phyloP scores from a whole-genome alignment of 2,797 vertebrate species.

The Rhinoraja longicauda region DNA sequence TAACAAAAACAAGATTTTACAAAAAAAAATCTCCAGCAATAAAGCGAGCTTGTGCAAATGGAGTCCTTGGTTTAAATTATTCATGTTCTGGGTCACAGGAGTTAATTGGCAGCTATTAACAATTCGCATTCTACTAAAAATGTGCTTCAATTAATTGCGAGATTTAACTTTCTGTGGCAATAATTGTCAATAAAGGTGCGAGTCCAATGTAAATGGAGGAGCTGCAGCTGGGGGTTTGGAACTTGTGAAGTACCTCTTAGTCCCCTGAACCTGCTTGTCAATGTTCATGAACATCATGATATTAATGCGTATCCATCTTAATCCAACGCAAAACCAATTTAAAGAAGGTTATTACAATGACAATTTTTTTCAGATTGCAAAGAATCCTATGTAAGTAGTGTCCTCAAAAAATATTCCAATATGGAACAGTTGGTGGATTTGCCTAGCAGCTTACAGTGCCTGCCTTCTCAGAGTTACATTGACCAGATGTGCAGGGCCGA shows the following conservation, averaged over 20 bases:
- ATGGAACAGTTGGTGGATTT: too few relatives aligned
- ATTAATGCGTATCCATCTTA: too few relatives aligned
- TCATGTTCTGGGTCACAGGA: neutral
- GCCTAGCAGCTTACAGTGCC: too few relatives aligned
- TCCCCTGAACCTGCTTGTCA: neutral
- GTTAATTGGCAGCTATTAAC: neutral
- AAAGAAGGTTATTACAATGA: too few relatives aligned
- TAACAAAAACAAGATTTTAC: neutral
- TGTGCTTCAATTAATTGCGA: neutral
- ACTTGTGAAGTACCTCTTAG: neutral
- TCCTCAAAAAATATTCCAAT: too few relatives aligned
- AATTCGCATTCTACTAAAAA: neutral
- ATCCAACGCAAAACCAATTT: too few relatives aligned
- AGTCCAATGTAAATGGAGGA: neutral
- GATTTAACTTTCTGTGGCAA: neutral
- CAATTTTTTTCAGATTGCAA: too few relatives aligned
- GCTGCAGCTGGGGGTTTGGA: neutral
- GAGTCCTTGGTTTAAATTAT: neutral
- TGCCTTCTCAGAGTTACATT: too few relatives aligned
- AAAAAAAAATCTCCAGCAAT: neutral
- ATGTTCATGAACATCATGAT: neutral
- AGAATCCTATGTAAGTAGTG: too few relatives aligned
- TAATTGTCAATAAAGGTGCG: neutral
- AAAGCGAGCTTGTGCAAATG: neutral
- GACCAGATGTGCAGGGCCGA: too few relatives aligned